phyloP scores from a whole-genome alignment of 1,140 invertebrate species.

The Aculops lycopersici region DNA sequence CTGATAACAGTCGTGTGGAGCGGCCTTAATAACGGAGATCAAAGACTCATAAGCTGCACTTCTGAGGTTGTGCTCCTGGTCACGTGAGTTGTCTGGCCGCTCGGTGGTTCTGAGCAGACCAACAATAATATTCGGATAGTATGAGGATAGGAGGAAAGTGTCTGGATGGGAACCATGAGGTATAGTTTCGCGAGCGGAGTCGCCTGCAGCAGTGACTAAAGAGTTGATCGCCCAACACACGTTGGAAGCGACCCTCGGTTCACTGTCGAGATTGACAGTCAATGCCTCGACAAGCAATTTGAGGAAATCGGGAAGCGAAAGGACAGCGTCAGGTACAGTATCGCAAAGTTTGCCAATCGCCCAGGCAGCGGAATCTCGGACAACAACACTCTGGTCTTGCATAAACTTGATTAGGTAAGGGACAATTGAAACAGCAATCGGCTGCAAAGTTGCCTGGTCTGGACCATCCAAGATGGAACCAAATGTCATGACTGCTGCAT shows the following conservation, averaged over 20 bases:
- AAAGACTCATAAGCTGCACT: slow-evolving; percentile 90
- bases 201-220: slow-evolving; percentile 83
- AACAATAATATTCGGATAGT: slow-evolving; percentile 69
- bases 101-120: slow-evolving; percentile 75
- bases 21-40: slow-evolving; percentile 99
- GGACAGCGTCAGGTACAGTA: slow-evolving; percentile 72
- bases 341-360: slow-evolving; percentile 89
- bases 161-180: slow-evolving; percentile 44
- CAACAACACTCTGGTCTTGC: slow-evolving; percentile 63
- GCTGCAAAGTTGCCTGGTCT: slow-evolving; percentile 48
- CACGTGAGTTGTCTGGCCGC: slow-evolving; percentile 24
- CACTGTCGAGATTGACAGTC: slow-evolving; percentile 45
- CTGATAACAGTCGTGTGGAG: slow-evolving; percentile 78
- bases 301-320: slow-evolving; percentile 48
- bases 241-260: slow-evolving; percentile 82
- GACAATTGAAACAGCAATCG: slow-evolving; percentile 80
- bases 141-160: slow-evolving; percentile 69
- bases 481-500: slow-evolving; percentile 95
- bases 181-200: slow-evolving; percentile 25
- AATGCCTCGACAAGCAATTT: slow-evolving; percentile 51
- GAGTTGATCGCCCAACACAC: slow-evolving; percentile 98
- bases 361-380: slow-evolving; percentile 90
- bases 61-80: slow-evolving; percentile 25
- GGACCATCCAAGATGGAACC: slow-evolving; percentile 80
- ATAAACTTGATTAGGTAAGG: slow-evolving; percentile 68